Percentiles rank a stretch among this genome's conserved stretches.
Conservation (phyloP, 2,113 vertebrate species). For the Chascanopsetta lugubris region DNA sequence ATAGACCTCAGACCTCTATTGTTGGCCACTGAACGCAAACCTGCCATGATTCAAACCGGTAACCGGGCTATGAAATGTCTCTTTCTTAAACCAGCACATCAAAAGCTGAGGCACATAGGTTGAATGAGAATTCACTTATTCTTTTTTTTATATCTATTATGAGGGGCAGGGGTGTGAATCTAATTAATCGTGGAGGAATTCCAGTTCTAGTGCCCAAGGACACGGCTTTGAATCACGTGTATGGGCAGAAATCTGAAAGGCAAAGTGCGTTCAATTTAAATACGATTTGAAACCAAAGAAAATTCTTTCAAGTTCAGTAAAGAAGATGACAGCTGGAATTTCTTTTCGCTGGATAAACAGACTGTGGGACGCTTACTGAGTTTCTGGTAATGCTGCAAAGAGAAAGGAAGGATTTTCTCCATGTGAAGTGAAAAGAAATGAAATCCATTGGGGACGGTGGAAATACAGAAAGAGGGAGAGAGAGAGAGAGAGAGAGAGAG, state of each 20-base stretch:
- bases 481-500: too few relatives aligned
- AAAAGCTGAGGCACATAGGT: not conserved
- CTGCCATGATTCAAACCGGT: not conserved
- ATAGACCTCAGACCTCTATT: not conserved
- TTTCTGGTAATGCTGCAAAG: not conserved
- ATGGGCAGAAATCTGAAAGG: not conserved
- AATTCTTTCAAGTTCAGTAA: not conserved
- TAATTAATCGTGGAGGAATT: not conserved
- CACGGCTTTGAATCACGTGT: not conserved
- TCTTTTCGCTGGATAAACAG: not conserved
- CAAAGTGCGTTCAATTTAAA: not conserved
- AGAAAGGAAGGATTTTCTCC: not conserved
- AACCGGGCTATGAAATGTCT: too few relatives aligned
- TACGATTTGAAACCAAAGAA: not conserved
- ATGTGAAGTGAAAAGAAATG: not conserved
- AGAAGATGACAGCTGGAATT: not conserved
- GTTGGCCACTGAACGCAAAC: not conserved
- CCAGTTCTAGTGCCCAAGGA: not conserved
- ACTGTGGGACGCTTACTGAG: not conserved
- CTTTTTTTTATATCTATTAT: not conserved
- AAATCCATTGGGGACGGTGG: not conserved
- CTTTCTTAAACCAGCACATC: not conserved
- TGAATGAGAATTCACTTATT: not conserved
- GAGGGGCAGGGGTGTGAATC: not conserved
- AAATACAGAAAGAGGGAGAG: constrained; percentile 13